Percentiles rank a stretch among this genome's conserved stretches.
These are phyloP conservation scores for Holothuria leucospilota DNA, from an alignment of 53 echinoderm and acorn worm genomes.

Conservation along the genomic window DNA sequence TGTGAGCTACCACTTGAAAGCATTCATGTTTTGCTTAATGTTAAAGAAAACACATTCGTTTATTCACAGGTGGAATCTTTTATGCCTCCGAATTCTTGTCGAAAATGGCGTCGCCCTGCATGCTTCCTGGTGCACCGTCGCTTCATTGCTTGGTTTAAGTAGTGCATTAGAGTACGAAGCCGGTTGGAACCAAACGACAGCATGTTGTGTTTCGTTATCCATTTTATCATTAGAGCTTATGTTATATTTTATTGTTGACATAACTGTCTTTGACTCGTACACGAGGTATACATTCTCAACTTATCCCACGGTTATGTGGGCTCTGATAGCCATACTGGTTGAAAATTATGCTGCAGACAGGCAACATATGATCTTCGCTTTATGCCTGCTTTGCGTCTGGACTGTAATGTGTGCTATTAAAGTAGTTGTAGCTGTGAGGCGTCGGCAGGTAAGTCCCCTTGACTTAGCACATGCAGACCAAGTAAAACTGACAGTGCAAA, in stretches of 20 bases:
- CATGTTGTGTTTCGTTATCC: not conserved
- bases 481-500: slow-evolving; percentile 7
- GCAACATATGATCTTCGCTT: slow-evolving; percentile 1
- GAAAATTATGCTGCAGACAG: not conserved
- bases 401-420: slow-evolving; percentile 27
- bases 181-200: slow-evolving; percentile 16
- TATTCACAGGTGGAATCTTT: slow-evolving; percentile 25
- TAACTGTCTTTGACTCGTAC: slow-evolving; percentile 20
- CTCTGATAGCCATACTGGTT: not conserved
- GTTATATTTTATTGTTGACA: slow-evolving; percentile 25
- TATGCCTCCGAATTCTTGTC: slow-evolving; percentile 18
- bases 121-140: slow-evolving; percentile 31
- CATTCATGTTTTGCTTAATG: no score
- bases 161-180: not conserved
- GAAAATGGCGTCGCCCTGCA: slow-evolving; percentile 35
- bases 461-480: not conserved
- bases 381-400: not conserved
- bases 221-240: slow-evolving; percentile 30
- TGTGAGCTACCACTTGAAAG: no score
- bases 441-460: slow-evolving; percentile 7
- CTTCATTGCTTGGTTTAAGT: not conserved
- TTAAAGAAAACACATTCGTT: not conserved
- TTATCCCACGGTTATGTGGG: slow-evolving; percentile 50
- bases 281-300: slow-evolving; percentile 48
- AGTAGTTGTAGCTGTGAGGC: not conserved